Base-by-base conservation (phyloP, 1,140 invertebrate genomes). In the Drosophila erecta region DNA sequence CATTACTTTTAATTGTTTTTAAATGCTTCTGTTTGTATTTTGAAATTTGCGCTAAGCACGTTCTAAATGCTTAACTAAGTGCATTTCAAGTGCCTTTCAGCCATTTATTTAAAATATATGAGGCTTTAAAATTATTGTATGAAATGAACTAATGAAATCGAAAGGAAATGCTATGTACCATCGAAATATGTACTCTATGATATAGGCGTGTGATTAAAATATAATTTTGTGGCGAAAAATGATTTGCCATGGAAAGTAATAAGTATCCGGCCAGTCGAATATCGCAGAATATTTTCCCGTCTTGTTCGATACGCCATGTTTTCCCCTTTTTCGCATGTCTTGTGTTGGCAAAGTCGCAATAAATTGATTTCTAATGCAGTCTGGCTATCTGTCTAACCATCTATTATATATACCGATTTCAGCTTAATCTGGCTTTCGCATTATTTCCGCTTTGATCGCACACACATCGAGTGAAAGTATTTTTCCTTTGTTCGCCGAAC, bases 281-380 rank as follows among this genome's bases (percentile, higher is more conserved):
- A 22, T 15, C 2, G 10, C 15, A 3, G 3, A 1, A 12, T 46
- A 43, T 71, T 57, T 57, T 58, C n/a, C n/a, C 38, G 37, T 30
- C 12, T 54, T 20, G 17, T 41, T 59, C 10, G 17, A 11, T 12
- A 41, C 46, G 27, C 38, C 24, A 40, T 44, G 46, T 67, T 64
- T 43, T 56, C 15, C 4, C 22, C 33, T 44, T 56, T 17, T 49
- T 56, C 47, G 12, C 30, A 20, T 55, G 38, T 37, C 62, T 33
- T 64, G 53, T 80, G 65, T 79, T 86, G 81, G 79, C 83, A 81
- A 75, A 81, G 33, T 67, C 75, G 78, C 83, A 86, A 87, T 81
- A 78, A 87, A 87, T 86, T 87, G 78, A 86, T 87, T 86, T 87
- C 83, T 79, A 76, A 86, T 87, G 69, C 77, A 81, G 69, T 61